These are phyloP conservation scores for Ernsta delagoae DNA, from an alignment of 2,888 invertebrate species.

Conservation along the genomic window DNA sequence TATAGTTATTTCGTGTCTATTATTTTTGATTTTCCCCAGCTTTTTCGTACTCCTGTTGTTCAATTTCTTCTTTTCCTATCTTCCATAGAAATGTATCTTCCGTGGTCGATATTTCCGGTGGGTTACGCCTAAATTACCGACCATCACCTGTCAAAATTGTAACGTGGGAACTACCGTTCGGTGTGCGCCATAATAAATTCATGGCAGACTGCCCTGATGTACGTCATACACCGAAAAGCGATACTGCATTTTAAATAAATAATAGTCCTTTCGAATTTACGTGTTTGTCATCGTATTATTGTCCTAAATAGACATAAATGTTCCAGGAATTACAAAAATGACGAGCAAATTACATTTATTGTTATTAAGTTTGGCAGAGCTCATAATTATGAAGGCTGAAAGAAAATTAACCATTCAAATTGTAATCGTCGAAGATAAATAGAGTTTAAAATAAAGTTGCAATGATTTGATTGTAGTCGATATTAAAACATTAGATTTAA, in stretches of 20 bases:
- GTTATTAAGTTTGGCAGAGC: too few species aligned
- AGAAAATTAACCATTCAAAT: too few species aligned
- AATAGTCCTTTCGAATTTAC: background rate
- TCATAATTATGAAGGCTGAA: too few species aligned
- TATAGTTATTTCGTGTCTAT: background rate
- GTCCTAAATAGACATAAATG: too few species aligned
- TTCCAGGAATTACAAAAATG: too few species aligned
- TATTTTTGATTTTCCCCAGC: background rate
- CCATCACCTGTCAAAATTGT: constrained; percentile 27
- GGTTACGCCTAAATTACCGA: constrained; percentile 15
- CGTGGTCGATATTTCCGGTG: constrained; percentile 9
- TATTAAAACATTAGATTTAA: too few species aligned
- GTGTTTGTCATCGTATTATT: too few species aligned
- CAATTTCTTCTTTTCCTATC: background rate
- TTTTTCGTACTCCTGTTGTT: background rate
- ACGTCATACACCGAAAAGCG: constrained; percentile 15
- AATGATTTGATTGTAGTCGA: too few species aligned
- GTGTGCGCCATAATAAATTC: constrained; percentile 27
- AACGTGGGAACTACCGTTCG: constrained; percentile 46
- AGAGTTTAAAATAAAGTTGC: too few species aligned
- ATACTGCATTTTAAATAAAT: constrained; percentile 34
- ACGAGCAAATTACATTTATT: too few species aligned
- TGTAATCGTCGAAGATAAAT: too few species aligned
- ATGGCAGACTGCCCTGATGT: constrained; percentile 13
- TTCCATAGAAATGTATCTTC: background rate